Evolutionary conservation across 1,140 invertebrate species (phyloP).

Genomic region (Eupeodes corollae): DNA sequence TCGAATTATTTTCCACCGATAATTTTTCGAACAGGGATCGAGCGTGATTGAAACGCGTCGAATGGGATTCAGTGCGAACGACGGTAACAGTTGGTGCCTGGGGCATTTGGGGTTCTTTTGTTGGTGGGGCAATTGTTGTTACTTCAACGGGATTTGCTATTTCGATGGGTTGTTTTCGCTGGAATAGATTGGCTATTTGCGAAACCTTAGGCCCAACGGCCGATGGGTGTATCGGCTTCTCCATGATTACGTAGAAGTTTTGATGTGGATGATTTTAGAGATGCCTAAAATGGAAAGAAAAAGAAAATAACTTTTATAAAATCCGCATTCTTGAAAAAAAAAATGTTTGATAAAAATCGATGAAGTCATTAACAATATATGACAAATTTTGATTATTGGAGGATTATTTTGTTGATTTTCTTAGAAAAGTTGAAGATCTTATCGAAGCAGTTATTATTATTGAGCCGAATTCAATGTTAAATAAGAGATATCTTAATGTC

Average conservation of each 20-base stretch:
- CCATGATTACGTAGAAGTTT: conserved; percentile 38
- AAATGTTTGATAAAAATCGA: too few relatives aligned
- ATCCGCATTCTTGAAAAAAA: too few relatives aligned
- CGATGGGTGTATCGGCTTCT: conserved; percentile 57
- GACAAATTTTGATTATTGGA: too few relatives aligned
- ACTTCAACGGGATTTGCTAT: conserved; percentile 30
- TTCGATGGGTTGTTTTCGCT: conserved; percentile 45
- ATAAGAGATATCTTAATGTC: too few relatives aligned
- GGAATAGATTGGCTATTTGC: conserved; percentile 82
- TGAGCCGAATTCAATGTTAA: too few relatives aligned
- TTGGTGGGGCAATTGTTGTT: conserved; percentile 25
- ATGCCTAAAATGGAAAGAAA: conserved; percentile 2
- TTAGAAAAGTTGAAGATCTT: too few relatives aligned
- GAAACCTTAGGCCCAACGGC: conserved; percentile 68
- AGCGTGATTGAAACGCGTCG: conserved; percentile 83
- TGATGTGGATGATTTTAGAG: not conserved
- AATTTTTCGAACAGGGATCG: conserved; percentile 86
- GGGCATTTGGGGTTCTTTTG: conserved; percentile 11
- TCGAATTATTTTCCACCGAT: conserved; percentile 59
- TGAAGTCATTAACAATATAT: too few relatives aligned
- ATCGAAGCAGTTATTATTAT: too few relatives aligned
- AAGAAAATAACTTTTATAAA: not conserved
- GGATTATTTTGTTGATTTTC: too few relatives aligned
- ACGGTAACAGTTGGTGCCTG: conserved; percentile 42
- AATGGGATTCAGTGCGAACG: conserved; percentile 77